These are phyloP conservation scores for Cryptocephalus moraei DNA, from an alignment of 2,888 invertebrate genomes.

Conservation along the genomic window DNA sequence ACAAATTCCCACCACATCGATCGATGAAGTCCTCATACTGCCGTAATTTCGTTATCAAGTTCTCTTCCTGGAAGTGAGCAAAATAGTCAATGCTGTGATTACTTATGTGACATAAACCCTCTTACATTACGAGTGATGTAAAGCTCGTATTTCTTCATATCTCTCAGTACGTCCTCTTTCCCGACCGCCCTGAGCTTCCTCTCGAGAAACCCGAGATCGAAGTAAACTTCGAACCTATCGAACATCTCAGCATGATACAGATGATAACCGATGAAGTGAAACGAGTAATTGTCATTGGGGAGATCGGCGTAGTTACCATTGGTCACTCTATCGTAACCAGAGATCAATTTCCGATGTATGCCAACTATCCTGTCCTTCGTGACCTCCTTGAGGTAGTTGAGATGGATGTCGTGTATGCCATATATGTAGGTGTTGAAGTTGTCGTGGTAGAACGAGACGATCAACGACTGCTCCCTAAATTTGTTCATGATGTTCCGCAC, in stretches of 20 bases:
- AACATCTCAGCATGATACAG: conserved; percentile 46
- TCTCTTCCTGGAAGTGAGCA: conserved; percentile 32
- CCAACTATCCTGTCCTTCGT: conserved; percentile 37
- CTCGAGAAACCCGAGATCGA: conserved; percentile 59
- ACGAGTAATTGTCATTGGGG: conserved; percentile 62
- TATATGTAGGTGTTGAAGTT: conserved; percentile 53
- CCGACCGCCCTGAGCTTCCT: conserved; percentile 59
- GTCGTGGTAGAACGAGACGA: conserved; percentile 51
- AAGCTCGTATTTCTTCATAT: conserved; percentile 52
- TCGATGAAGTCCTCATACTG: conserved; percentile 52
- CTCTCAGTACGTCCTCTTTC: conserved; percentile 56
- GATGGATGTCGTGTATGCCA: conserved; percentile 59
- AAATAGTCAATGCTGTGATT: neutral
- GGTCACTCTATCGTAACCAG: conserved; percentile 45
- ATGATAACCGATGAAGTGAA: conserved; percentile 62
- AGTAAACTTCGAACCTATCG: conserved; percentile 50
- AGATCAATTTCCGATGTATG: conserved; percentile 49
- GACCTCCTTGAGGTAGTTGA: conserved; percentile 47
- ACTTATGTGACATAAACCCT: conserved; percentile 9
- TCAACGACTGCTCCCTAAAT: conserved; percentile 56
- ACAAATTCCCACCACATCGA: conserved; percentile 50
- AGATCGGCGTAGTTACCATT: conserved; percentile 45
- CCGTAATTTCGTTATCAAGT: conserved; percentile 39
- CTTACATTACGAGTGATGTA: conserved; percentile 47
- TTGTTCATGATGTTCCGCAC: conserved; percentile 54